A percentile compares a stretch with the other conserved stretches of the same genome.
Conservation (phyloP, 2,797 vertebrate species). For the Alexandromys oeconomus region DNA sequence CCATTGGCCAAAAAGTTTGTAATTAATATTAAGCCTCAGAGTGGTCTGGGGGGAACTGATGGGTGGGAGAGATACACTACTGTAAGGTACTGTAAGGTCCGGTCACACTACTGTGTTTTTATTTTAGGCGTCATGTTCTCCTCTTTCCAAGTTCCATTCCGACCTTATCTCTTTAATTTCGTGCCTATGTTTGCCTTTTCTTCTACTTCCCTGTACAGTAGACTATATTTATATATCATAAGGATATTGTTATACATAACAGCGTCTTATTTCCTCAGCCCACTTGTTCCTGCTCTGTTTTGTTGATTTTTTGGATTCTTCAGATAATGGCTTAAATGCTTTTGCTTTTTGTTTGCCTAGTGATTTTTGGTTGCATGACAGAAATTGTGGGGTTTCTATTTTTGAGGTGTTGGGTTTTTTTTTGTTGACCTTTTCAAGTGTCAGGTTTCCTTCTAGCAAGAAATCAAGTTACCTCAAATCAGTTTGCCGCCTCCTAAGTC, state of each 20-base stretch:
- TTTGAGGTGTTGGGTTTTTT: not conserved
- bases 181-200: not conserved
- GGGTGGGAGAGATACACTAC: no score
- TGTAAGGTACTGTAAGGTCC: no score
- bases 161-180: not conserved
- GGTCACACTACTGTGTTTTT: not conserved
- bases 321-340: not conserved
- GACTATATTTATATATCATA: not conserved
- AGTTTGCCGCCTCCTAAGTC: not conserved
- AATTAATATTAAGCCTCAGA: no score
- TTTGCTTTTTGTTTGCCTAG: not conserved
- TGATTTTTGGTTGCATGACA: not conserved
- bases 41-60: no score
- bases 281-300: not conserved
- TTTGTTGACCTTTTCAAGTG: not conserved
- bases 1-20: no score
- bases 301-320: not conserved
- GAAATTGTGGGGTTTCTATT: not conserved
- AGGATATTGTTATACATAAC: not conserved
- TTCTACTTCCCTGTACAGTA: not conserved
- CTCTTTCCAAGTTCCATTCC: not conserved
- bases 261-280: not conserved
- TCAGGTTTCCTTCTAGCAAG: not conserved
- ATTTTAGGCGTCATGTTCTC: not conserved
- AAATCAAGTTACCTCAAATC: not conserved